Evolutionary conservation across 1,140 invertebrate genomes (phyloP), one percentile per base, ranked within the genome.

Genomic region (Muscidifurax raptorellus): DNA sequence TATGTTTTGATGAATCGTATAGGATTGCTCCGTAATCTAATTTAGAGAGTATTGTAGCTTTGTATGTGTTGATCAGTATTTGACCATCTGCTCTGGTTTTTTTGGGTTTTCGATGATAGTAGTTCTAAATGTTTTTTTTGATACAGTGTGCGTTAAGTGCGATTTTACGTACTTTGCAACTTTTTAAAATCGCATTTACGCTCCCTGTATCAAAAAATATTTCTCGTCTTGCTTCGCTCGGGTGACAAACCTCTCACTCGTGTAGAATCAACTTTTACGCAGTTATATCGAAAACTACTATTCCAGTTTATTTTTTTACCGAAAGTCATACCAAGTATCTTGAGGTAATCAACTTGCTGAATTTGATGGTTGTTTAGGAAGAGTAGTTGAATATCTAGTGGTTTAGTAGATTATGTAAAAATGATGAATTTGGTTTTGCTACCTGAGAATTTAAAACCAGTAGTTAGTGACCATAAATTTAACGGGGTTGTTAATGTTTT

Each of bases 281-380:
- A n/a, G 25, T 47, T 30, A 12, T 7, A 52, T 25, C 0, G 13
- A 78, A 0, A 87, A 76, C n/a, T 87, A 79, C 13, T 13, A 72
- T 72, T 85, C 86, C 81, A 89, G 5, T 59, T 83, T 18, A 87
- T 9, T 78, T 82, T 84, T 0, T 71, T 40, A 59, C 88, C 84
- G 67, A 89, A 86, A 10, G 47, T 69, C 6, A 86, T 10, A 2
- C 86, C 88, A 0, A 89, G 83, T 7, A 88, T 85, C 87, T 86
- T 86, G 5, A 85, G 80, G 4, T 59, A 32, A 0, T 87, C 15
- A 0, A 69, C 69, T n/a, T 75, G 30, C 84, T 84, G 40, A 0
- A 84, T 52, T 82, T 66, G 6, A 15, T 83, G 82, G 30, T 22
- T 32, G 2, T 67, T 79, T 25, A 85, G 27, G 12, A 79, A 0